Percentiles rank a stretch among this genome's conserved stretches.
Conservation (phyloP, 2,113 vertebrate genomes). For the Nesoenas mayeri region DNA sequence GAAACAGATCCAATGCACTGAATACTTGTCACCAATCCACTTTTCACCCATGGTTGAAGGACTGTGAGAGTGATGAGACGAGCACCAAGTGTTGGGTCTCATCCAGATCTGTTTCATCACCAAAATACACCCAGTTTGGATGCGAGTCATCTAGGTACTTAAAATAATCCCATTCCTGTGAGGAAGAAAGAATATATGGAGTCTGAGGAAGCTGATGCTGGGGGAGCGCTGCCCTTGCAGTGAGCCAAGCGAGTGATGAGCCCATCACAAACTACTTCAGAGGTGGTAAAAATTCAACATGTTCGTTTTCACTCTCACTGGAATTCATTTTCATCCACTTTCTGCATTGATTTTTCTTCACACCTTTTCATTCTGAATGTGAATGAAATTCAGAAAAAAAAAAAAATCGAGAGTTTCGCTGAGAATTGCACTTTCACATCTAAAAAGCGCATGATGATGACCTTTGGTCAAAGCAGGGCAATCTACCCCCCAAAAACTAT, state of each 20-base stretch:
- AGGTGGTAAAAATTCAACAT: not conserved
- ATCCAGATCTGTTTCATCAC: not conserved
- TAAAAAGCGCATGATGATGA: not conserved
- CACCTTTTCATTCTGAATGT: slow-evolving; percentile 42
- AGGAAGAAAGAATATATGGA: not conserved
- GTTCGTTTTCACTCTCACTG: not conserved
- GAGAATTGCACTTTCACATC: not conserved
- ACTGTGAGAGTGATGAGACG: not conserved
- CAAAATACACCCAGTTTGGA: not conserved
- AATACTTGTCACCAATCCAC: not conserved
- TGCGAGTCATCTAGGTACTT: not conserved
- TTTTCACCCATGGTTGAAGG: not conserved
- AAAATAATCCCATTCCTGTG: not conserved
- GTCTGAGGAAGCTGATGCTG: not conserved
- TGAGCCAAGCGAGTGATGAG: not conserved
- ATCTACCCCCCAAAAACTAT: not conserved
- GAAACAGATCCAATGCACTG: not conserved
- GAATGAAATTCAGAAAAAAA: not conserved
- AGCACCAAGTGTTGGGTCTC: not conserved
- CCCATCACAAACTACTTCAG: not conserved
- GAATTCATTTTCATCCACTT: not conserved
- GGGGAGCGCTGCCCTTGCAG: not conserved
- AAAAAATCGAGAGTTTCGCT: not conserved
- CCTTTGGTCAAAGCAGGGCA: not conserved
- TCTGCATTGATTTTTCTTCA: not conserved